phyloP scores from a whole-genome alignment of 2,113 vertebrate genomes.

The Chloroceryle aenea region DNA sequence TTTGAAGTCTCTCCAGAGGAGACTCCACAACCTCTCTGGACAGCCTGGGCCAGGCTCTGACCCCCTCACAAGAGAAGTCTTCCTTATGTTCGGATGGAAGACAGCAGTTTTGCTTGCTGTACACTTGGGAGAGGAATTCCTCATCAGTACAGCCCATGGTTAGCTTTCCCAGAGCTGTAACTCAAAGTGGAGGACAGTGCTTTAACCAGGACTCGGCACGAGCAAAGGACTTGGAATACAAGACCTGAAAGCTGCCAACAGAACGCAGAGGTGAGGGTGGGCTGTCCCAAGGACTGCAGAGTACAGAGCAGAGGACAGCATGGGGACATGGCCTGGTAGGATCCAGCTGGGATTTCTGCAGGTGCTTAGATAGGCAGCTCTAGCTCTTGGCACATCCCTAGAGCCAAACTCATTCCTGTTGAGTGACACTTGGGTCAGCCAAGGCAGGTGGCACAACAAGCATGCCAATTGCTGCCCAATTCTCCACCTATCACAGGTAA shows the following conservation, averaged over 20 bases:
- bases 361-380: not conserved
- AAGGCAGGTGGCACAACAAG: not conserved
- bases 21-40: too few relatives aligned
- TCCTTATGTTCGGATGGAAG: too few relatives aligned
- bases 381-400: not conserved
- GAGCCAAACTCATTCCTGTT: not conserved
- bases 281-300: not conserved
- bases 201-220: too few relatives aligned
- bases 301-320: not conserved
- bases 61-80: too few relatives aligned
- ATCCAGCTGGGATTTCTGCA: not conserved
- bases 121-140: too few relatives aligned
- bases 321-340: too few relatives aligned
- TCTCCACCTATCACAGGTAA: not conserved
- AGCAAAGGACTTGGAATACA: not conserved
- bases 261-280: not conserved
- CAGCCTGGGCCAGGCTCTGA: too few relatives aligned
- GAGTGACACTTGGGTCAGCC: rapidly evolving
- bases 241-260: not conserved
- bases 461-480: not conserved
- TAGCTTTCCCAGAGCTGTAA: too few relatives aligned
- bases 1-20: too few relatives aligned
- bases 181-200: too few relatives aligned
- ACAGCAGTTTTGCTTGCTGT: too few relatives aligned
- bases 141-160: too few relatives aligned